These are phyloP conservation scores for Antechinus flavipes DNA, from an alignment of 2,113 vertebrate species.

Conservation along the genomic window DNA sequence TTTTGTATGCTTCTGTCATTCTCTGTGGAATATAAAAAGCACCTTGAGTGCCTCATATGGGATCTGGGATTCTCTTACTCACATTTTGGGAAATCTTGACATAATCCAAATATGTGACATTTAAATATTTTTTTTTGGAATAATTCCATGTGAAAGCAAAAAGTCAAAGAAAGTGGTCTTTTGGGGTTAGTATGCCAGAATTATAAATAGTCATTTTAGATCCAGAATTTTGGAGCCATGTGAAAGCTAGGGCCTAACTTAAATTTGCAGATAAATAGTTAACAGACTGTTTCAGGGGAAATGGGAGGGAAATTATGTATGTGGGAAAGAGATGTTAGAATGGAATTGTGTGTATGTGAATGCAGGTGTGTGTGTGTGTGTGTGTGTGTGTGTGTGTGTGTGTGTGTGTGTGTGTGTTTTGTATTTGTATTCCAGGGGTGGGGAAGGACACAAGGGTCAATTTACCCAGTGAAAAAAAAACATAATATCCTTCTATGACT, in stretches of 20 bases:
- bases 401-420: neutral
- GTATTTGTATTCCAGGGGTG: neutral
- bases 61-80: neutral
- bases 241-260: neutral
- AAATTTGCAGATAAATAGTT: neutral
- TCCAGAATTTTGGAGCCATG: neutral
- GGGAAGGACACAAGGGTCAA: fast-evolving
- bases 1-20: neutral
- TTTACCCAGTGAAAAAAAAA: neutral
- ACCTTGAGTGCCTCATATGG: neutral
- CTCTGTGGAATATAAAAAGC: neutral
- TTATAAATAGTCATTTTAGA: neutral
- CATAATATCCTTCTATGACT: neutral
- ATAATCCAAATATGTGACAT: neutral
- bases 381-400: neutral
- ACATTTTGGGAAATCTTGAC: neutral
- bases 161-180: neutral
- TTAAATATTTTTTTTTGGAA: neutral
- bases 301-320: neutral
- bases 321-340: neutral
- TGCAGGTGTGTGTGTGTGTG: too few species aligned
- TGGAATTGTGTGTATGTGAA: neutral
- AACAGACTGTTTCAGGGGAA: neutral
- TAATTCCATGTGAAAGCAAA: neutral
- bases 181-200: neutral